Base-by-base conservation (phyloP, 2,113 vertebrate genomes). In the Spea bombifrons region DNA sequence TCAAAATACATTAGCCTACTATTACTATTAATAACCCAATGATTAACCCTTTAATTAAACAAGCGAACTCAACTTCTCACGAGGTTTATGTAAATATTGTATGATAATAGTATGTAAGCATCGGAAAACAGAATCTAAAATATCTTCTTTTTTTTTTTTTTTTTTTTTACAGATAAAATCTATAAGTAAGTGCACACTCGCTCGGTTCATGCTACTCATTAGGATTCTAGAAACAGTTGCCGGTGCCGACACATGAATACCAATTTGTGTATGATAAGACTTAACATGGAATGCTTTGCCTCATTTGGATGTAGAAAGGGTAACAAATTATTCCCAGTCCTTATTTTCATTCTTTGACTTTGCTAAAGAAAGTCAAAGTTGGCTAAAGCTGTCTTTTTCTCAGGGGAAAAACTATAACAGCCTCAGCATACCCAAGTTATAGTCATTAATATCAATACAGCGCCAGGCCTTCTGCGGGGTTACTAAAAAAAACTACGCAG, bases 311-410 rank as follows among this genome's bases (percentile, higher is more conserved):
- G 70, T 66, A 49, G 59, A 72, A 65, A 66, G 61, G 49, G 64
- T 76, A 66, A 9, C 61, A 6, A 46, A 10, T 17, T 45, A 57
- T n/a, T 7, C 61, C 69, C 43, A 52, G 63, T 17, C 45, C 70
- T 73, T 50, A 73, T 79, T 66, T 73, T 55, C 72, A 73, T 79
- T 79, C 76, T 53, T 73, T 73, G 15, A 66, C 76, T 79, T 73
- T 30, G 30, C 30, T 30, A 30, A 30, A 30, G 30, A 30, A 30
- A 30, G 30, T 30, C 30, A 30, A 30, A 30, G 61, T 73, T 66
- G 59, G 64, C 48, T 64, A 72, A 73, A 79, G 76, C 69, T 30
- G 16, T 50, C 43, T 30, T 30, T 16, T 8, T 47, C 76, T 49
- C 70, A 48, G 10, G 63, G 76, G 76, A 53, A 17, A 13, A 5